Evolutionary conservation across 2,888 invertebrate genomes (phyloP).

Genomic region (Agelastica alni): DNA sequence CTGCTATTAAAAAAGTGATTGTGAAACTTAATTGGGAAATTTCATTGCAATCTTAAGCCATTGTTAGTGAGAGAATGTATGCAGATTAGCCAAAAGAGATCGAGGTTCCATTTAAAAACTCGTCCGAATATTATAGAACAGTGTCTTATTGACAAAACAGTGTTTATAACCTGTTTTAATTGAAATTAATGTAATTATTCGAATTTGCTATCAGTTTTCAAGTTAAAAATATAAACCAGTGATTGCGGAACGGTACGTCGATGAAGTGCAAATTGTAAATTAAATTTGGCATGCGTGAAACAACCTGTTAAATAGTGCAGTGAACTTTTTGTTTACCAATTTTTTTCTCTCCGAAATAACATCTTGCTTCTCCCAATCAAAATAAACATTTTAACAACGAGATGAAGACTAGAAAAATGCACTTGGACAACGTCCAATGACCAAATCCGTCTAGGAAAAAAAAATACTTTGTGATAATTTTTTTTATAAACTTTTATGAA

Average conservation of each 20-base stretch:
- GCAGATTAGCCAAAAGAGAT: conserved; percentile 29
- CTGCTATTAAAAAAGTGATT: conserved; percentile 41
- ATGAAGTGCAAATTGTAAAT: conserved; percentile 19
- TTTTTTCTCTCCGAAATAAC: conserved; percentile 19
- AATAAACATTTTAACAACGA: conserved; percentile 8
- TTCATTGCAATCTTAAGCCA: conserved; percentile 36
- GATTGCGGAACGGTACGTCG: conserved; percentile 7
- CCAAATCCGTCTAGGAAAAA: background rate
- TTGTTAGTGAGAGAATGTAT: conserved; percentile 40
- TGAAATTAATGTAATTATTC: conserved; percentile 10
- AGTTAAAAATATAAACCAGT: conserved; percentile 15
- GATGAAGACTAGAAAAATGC: conserved; percentile 21
- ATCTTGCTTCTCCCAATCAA: conserved; percentile 2
- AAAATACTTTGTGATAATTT: background rate
- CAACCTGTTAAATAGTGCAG: conserved; percentile 53
- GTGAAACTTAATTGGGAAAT: conserved; percentile 44
- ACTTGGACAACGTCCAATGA: conserved; percentile 24
- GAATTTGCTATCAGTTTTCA: conserved; percentile 16
- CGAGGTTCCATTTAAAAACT: conserved; percentile 27
- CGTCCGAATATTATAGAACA: conserved; percentile 1
- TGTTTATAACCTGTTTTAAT: conserved; percentile 33
- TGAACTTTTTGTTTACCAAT: conserved; percentile 50
- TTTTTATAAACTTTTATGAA: conserved; percentile 20
- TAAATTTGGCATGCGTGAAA: conserved; percentile 36
- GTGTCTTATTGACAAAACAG: conserved; percentile 24